Conservation (phyloP, 2,888 invertebrate genomes). For the Diplolepis rosae region DNA sequence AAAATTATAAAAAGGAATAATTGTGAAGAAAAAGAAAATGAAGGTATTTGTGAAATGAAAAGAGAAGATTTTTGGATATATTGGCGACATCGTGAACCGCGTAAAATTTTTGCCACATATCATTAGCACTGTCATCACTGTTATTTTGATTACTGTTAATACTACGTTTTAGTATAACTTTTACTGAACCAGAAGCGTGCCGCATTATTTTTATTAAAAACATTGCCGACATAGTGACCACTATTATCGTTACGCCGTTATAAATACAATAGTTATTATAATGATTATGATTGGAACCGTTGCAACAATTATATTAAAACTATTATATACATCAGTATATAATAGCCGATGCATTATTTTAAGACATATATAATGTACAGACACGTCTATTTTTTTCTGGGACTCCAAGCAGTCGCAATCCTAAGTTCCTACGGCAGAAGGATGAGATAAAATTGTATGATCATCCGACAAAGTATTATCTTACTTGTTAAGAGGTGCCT, state of each 20-base stretch:
- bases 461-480: slow-evolving; percentile 60
- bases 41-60: slow-evolving; percentile 29
- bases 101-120: slow-evolving; percentile 54
- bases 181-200: slow-evolving; percentile 37
- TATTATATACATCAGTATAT: slow-evolving; percentile 36
- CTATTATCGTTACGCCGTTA: slow-evolving; percentile 40
- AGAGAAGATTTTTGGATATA: slow-evolving; percentile 35
- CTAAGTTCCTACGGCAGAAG: slow-evolving; percentile 69
- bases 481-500: slow-evolving; percentile 56
- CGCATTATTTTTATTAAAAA: slow-evolving; percentile 38
- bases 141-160: slow-evolving; percentile 48
- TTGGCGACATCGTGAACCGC: background rate
- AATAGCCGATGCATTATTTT: slow-evolving; percentile 14
- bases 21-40: slow-evolving; percentile 4
- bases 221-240: slow-evolving; percentile 40
- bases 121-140: slow-evolving; percentile 51
- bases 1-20: background rate
- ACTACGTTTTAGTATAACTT: slow-evolving; percentile 42
- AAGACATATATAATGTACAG: slow-evolving; percentile 29
- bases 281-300: slow-evolving; percentile 36
- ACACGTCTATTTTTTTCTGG: slow-evolving; percentile 53
- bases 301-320: slow-evolving; percentile 31
- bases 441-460: slow-evolving; percentile 55
- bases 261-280: slow-evolving; percentile 43
- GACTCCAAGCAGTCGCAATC: slow-evolving; percentile 63